phyloP scores from a whole-genome alignment of 2,113 vertebrate genomes.

The Columbina picui region DNA sequence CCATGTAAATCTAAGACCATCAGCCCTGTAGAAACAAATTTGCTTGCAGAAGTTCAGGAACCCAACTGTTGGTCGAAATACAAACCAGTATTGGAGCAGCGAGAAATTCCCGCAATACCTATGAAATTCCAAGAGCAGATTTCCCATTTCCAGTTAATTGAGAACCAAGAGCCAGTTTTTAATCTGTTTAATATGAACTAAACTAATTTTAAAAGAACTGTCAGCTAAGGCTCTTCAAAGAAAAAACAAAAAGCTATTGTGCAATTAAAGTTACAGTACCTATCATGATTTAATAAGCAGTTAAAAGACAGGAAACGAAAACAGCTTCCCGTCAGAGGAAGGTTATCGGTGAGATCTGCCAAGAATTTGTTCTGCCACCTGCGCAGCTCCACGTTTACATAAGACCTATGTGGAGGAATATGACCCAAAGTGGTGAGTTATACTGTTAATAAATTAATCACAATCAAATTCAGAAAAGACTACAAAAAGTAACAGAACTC shows the following conservation, averaged over 20 bases:
- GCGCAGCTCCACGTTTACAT: not conserved
- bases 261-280: not conserved
- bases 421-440: not conserved
- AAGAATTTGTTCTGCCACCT: not conserved
- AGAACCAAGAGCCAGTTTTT: not conserved
- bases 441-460: not conserved
- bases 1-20: not conserved
- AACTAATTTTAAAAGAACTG: not conserved
- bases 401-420: not conserved
- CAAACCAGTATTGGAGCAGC: not conserved
- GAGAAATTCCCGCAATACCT: not conserved
- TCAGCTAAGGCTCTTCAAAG: not conserved
- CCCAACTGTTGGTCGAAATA: not conserved
- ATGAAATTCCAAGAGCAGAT: not conserved
- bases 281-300: not conserved
- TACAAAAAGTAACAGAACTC: not conserved
- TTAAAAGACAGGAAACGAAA: not conserved
- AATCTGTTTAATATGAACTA: not conserved
- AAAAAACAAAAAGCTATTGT: not conserved
- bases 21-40: not conserved
- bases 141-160: not conserved
- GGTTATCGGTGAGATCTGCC: not conserved
- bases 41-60: not conserved
- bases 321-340: not conserved
- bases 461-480: not conserved